Percentiles rank a stretch among this genome's conserved stretches.
These are phyloP conservation scores for Proisotoma minuta DNA, from an alignment of 2,888 invertebrate genomes.

Conservation along the genomic window DNA sequence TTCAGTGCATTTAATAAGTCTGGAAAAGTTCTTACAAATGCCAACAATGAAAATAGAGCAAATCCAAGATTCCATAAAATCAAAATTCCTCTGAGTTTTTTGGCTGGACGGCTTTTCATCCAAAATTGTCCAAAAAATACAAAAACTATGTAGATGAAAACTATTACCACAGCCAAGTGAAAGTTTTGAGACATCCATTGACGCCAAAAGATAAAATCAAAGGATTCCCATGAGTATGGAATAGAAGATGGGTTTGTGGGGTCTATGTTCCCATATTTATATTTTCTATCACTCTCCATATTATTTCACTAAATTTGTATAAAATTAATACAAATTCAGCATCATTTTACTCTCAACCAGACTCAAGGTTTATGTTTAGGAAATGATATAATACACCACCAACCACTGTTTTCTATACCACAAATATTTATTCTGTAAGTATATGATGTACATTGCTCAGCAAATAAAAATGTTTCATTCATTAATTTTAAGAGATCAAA, in stretches of 20 bases:
- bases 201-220: slow-evolving; percentile 17
- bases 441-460: no score
- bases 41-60: slow-evolving; percentile 23
- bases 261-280: neutral
- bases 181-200: slow-evolving; percentile 30
- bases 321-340: no score
- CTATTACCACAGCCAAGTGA: slow-evolving; percentile 12
- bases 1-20: slow-evolving; percentile 21
- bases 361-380: no score
- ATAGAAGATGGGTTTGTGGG: neutral
- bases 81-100: slow-evolving; percentile 19
- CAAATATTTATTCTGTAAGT: no score
- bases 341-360: no score
- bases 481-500: no score
- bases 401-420: no score
- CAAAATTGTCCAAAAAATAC: slow-evolving; percentile 13
- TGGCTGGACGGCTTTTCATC: slow-evolving; percentile 18
- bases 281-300: neutral
- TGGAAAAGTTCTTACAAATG: slow-evolving; percentile 29
- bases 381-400: no score
- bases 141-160: slow-evolving; percentile 14
- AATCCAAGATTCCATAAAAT: slow-evolving; percentile 27
- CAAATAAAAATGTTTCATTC: no score
- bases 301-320: no score
- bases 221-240: slow-evolving; percentile 12